Conservation (phyloP, 2,113 vertebrate species). For the Lepus timidus region DNA sequence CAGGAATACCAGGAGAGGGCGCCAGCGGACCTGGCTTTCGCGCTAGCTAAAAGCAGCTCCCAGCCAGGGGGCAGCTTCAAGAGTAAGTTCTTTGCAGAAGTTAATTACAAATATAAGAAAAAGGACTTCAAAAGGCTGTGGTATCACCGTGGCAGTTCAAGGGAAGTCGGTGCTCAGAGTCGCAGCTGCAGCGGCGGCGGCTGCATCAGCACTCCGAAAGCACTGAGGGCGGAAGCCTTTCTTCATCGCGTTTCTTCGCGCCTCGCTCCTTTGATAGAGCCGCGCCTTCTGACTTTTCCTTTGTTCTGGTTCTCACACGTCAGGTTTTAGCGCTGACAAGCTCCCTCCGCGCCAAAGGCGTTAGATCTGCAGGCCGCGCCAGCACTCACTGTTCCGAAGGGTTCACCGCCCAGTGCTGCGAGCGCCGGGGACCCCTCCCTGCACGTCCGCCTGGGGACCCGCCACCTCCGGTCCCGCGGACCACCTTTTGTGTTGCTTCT, state of each 20-base stretch:
- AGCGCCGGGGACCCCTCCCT: background rate
- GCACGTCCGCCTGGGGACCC: background rate
- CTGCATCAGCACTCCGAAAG: slow-evolving; percentile 8
- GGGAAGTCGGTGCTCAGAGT: background rate
- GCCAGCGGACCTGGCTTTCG: background rate
- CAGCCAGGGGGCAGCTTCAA: background rate
- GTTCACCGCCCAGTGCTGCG: background rate
- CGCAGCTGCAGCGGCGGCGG: background rate
- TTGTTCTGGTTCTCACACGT: slow-evolving; percentile 38
- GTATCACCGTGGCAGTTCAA: slow-evolving; percentile 53
- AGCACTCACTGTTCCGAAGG: background rate
- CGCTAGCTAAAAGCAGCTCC: background rate
- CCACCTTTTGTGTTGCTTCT: background rate
- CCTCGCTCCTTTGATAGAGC: slow-evolving; percentile 29
- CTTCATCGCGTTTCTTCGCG: background rate
- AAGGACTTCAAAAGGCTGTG: slow-evolving; percentile 59
- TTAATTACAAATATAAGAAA: slow-evolving; percentile 19
- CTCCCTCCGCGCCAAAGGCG: background rate
- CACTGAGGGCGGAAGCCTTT: background rate
- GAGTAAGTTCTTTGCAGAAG: slow-evolving; percentile 33
- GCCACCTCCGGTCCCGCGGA: rapidly evolving
- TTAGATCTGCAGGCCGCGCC: background rate
- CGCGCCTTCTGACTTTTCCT: background rate
- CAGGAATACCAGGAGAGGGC: slow-evolving; percentile 50
- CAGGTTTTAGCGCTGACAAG: background rate